Conservation (phyloP, 2,797 vertebrate genomes). For the Bucorvus abyssinicus region DNA sequence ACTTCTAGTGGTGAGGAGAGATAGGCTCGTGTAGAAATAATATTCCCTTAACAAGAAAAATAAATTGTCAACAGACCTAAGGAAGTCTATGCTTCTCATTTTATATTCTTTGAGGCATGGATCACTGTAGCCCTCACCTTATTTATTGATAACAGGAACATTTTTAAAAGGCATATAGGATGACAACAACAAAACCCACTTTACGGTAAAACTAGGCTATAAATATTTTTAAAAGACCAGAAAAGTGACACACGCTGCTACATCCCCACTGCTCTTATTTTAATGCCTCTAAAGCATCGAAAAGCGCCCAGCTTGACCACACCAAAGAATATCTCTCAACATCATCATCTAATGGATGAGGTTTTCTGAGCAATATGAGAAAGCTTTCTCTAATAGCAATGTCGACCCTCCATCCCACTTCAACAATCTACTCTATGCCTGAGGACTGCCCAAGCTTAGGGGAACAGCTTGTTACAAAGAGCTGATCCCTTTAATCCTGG, state of each 20-base stretch:
- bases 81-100: constrained; percentile 1
- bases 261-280: background rate
- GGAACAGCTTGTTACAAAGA: background rate
- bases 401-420: background rate
- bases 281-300: background rate
- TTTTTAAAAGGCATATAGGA: background rate
- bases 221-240: background rate
- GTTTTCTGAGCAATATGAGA: background rate
- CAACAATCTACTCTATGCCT: background rate
- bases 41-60: constrained; percentile 1
- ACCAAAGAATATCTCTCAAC: background rate
- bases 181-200: constrained; percentile 6
- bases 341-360: background rate
- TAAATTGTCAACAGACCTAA: constrained; percentile 15
- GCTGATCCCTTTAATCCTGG: background rate
- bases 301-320: background rate
- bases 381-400: background rate
- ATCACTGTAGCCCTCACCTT: background rate
- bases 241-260: background rate
- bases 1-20: background rate
- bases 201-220: background rate
- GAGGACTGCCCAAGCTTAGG: background rate
- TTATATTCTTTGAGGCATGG: background rate
- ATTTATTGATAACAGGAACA: constrained; percentile 1
- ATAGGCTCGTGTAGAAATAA: constrained; percentile 17